Percentiles rank a stretch among this genome's conserved stretches.
Evolutionary conservation across 2,888 invertebrate species (phyloP).

Genomic region (Ormyrus rosae): DNA sequence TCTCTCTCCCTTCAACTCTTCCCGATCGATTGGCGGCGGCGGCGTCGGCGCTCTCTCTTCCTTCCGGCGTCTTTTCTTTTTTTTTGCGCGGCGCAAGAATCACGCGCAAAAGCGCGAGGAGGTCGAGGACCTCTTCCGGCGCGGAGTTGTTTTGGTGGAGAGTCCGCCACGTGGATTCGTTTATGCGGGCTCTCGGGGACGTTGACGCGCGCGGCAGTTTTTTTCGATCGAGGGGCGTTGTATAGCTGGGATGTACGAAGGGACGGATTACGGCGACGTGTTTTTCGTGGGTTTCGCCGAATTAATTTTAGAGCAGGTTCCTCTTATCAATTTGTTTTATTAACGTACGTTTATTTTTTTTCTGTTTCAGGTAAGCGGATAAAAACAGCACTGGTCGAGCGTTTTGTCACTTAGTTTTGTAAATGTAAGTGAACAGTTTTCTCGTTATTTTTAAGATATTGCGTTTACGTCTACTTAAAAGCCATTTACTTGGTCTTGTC

Average conservation of each 20-base stretch:
- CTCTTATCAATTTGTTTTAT: not conserved
- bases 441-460: too few species aligned
- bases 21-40: slow-evolving; percentile 17
- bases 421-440: too few species aligned
- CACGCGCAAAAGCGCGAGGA: not conserved
- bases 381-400: too few species aligned
- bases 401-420: too few species aligned
- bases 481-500: too few species aligned
- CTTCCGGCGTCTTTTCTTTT: slow-evolving; percentile 5
- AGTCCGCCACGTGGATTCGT: slow-evolving; percentile 2
- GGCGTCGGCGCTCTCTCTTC: not conserved
- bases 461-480: too few species aligned
- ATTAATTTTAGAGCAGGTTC: not conserved
- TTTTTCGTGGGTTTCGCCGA: not conserved
- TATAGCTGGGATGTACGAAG: not conserved
- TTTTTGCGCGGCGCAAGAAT: slow-evolving; percentile 10
- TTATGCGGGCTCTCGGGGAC: not conserved
- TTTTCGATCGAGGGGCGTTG: not conserved
- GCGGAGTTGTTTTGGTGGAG: not conserved
- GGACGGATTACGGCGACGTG: not conserved
- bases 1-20: not conserved
- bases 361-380: slow-evolving; percentile 27
- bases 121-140: slow-evolving; percentile 30
- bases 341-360: not conserved
- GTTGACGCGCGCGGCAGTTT: not conserved